Conservation (phyloP, 2,888 invertebrate genomes). For the Ochlodes sylvanus region DNA sequence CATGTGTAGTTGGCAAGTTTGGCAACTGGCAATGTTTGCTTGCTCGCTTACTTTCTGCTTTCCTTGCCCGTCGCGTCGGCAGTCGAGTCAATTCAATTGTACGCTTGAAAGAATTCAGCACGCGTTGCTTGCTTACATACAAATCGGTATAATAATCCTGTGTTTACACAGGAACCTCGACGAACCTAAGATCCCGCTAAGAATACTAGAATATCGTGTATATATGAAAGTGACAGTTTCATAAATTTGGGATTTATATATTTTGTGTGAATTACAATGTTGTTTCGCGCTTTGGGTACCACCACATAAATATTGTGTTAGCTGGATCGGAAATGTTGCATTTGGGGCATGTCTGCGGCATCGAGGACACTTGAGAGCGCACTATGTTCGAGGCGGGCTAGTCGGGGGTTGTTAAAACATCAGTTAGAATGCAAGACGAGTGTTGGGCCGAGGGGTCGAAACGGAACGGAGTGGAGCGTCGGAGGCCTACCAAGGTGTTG, state of each 20-base stretch:
- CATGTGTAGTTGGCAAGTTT: constrained; percentile 54
- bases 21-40: constrained; percentile 43
- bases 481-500: constrained; percentile 80
- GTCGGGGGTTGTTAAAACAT: constrained; percentile 52
- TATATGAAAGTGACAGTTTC: constrained; percentile 79
- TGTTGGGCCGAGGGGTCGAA: constrained; percentile 66
- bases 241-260: constrained; percentile 62
- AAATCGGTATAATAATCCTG: constrained; percentile 46
- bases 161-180: constrained; percentile 23
- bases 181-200: constrained; percentile 50
- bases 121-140: constrained; percentile 61
- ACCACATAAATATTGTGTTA: constrained; percentile 62
- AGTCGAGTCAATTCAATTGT: constrained; percentile 71
- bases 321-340: constrained; percentile 51
- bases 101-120: constrained; percentile 64
- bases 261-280: constrained; percentile 71
- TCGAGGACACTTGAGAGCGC: constrained; percentile 68
- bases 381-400: constrained; percentile 81
- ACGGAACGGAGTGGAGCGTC: constrained; percentile 70
- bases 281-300: constrained; percentile 73
- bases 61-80: constrained; percentile 74
- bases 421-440: constrained; percentile 83
- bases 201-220: constrained; percentile 60
- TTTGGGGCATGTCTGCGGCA: constrained; percentile 59
- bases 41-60: constrained; percentile 75